phyloP scores from a whole-genome alignment of 2,888 invertebrate genomes.

The Oxytorus armatus region DNA sequence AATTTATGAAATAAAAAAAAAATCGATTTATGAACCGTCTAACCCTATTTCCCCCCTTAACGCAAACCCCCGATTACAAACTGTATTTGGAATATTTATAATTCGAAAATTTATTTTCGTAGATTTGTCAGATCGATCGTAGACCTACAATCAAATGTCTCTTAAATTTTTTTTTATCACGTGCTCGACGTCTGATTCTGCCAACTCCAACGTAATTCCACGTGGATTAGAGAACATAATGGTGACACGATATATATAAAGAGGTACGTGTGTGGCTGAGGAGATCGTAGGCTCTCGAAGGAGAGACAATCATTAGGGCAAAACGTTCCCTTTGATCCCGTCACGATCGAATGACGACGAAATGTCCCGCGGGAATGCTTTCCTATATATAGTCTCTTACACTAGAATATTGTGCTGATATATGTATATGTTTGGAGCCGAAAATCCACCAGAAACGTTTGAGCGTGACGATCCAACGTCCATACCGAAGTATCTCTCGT shows the following conservation, averaged over 20 bases:
- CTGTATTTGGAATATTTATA: no score
- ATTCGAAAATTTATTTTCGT: no score
- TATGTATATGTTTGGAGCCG: background rate
- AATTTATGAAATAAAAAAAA: no score
- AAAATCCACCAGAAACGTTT: conserved; percentile 54
- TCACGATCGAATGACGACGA: conserved; percentile 67
- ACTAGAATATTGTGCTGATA: background rate
- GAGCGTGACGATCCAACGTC: conserved; percentile 48
- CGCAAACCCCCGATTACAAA: no score
- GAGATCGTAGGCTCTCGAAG: conserved; percentile 57
- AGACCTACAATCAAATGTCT: background rate
- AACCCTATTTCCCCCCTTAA: no score
- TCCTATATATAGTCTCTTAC: conserved; percentile 1
- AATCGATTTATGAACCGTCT: no score
- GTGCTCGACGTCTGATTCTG: conserved; percentile 17
- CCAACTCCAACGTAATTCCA: conserved; percentile 32
- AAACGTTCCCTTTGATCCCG: conserved; percentile 82
- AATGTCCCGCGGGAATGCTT: conserved; percentile 52
- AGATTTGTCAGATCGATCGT: background rate
- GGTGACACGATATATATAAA: conserved; percentile 18
- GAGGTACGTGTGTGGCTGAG: conserved; percentile 15
- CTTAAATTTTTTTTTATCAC: conserved; percentile 9
- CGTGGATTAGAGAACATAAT: conserved; percentile 45
- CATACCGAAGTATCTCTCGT: conserved; percentile 38
- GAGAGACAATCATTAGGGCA: conserved; percentile 79